Percentiles rank a stretch among this genome's conserved stretches.
These are phyloP conservation scores for Diorhabda sublineata DNA, from an alignment of 1,140 invertebrate genomes.

Conservation along the genomic window DNA sequence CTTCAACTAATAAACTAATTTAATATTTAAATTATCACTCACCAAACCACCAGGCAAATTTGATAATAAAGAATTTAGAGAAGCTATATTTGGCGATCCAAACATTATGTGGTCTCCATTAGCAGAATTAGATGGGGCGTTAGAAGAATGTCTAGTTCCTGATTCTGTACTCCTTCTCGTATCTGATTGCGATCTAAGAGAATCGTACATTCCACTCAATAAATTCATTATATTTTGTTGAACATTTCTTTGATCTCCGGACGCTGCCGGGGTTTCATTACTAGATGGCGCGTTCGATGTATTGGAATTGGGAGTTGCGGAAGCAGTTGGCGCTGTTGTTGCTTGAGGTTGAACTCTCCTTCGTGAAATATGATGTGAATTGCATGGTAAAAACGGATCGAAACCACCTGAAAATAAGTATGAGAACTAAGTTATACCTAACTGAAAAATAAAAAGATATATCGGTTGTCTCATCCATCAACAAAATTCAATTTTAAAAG, in stretches of 20 bases:
- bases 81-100: too few species aligned
- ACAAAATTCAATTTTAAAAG: too few species aligned
- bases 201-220: slow-evolving; percentile 4
- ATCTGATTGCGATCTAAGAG: background rate
- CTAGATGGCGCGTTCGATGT: background rate
- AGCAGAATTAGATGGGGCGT: too few species aligned
- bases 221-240: slow-evolving; percentile 7
- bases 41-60: too few species aligned
- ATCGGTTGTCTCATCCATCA: too few species aligned
- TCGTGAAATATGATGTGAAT: slow-evolving; percentile 56
- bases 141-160: too few species aligned
- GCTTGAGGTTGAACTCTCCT: background rate
- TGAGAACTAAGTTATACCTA: background rate
- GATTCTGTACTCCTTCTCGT: too few species aligned
- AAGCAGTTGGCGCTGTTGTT: background rate
- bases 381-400: slow-evolving; percentile 67
- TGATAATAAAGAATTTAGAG: too few species aligned
- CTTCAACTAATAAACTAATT: too few species aligned
- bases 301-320: background rate
- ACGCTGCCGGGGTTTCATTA: too few species aligned
- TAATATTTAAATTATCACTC: too few species aligned
- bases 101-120: too few species aligned
- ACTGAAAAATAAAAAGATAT: background rate
- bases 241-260: background rate
- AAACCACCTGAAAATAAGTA: slow-evolving; percentile 46